phyloP scores from a whole-genome alignment of 2,113 vertebrate genomes.

The Piprites chloris region DNA sequence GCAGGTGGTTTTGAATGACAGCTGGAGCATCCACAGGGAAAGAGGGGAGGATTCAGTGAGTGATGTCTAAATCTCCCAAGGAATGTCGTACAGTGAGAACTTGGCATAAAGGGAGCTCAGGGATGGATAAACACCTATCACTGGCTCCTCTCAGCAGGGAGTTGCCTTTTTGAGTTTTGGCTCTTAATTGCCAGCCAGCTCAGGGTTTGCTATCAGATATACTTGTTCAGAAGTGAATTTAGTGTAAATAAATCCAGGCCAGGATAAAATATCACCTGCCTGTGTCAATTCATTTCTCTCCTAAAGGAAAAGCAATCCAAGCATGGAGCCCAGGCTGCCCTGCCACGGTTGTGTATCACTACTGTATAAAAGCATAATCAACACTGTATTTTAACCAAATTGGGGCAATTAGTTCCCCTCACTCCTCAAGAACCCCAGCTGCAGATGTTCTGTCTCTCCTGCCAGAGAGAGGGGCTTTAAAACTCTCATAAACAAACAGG shows the following conservation, averaged over 20 bases:
- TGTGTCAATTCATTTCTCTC: background rate
- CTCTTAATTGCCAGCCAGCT: background rate
- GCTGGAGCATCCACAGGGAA: background rate
- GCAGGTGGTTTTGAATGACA: background rate
- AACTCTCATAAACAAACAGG: slow-evolving; percentile 27
- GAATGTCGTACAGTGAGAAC: background rate
- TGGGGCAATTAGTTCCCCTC: background rate
- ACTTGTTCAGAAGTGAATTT: background rate
- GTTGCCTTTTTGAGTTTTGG: background rate
- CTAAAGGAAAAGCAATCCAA: background rate
- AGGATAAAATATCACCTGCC: background rate
- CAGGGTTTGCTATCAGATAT: background rate
- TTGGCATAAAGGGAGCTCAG: background rate
- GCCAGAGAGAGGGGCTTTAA: background rate
- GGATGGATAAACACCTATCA: accelerated
- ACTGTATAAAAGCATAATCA: background rate
- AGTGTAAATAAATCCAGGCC: background rate
- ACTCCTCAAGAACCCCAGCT: background rate
- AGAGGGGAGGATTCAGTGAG: background rate
- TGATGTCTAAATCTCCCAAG: background rate
- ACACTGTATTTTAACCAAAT: slow-evolving; percentile 6
- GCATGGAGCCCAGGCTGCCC: background rate
- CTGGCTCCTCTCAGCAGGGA: background rate
- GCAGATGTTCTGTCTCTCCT: slow-evolving; percentile 33
- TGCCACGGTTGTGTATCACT: background rate